Base-by-base conservation (phyloP, 2,888 invertebrate species). In the Nomada ruficornis region DNA sequence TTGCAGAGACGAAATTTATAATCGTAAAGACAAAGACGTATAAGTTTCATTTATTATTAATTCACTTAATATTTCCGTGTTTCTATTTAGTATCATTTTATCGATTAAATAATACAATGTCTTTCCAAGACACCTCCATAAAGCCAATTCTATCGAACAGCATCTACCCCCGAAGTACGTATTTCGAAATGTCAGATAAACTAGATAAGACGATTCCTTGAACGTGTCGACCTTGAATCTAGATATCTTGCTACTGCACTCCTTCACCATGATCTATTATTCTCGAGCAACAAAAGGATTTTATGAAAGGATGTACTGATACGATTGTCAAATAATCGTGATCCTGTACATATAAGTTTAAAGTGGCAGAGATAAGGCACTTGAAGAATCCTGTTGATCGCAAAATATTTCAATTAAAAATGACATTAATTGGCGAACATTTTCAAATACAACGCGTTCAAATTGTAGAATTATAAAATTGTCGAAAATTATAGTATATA, bases 141-240 rank as follows among this genome's bases (percentile, higher is more conserved):
- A 9, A 23, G 36, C 18, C n/a, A 55, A 68, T 67, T 44, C 13
- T 44, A 3, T 54, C 52, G 67, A n/a, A 29, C 18, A 44, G 2
- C 42, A 63, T 23, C 47, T 36, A 7, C 15, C 26, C 13, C 62
- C 54, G 26, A 55, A 55, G 42, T 36, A 55, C 36, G 26, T 55
- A 20, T 62, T 55, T 77, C 54, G 23, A 52, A 67, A 71, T 23
- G 60, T 67, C 62, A 55, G 78, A 62, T 57, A 71, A 62, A 42
- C 59, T 55, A 18, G 75, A 47, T 42, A 52, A n/a, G 23, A 57
- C 29, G 13, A 36, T 54, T 77, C 59, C 60, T 54, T 50, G 52
- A 50, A 62, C 20, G n/a, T 29, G 13, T 65, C 52, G 26, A 57
- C 68, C 63, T 76, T 29, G 68, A 18, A 20, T 74, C 42, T 47